Evolutionary conservation across 2,797 vertebrate genomes (phyloP).

Genomic region (Fringilla coelebs): DNA sequence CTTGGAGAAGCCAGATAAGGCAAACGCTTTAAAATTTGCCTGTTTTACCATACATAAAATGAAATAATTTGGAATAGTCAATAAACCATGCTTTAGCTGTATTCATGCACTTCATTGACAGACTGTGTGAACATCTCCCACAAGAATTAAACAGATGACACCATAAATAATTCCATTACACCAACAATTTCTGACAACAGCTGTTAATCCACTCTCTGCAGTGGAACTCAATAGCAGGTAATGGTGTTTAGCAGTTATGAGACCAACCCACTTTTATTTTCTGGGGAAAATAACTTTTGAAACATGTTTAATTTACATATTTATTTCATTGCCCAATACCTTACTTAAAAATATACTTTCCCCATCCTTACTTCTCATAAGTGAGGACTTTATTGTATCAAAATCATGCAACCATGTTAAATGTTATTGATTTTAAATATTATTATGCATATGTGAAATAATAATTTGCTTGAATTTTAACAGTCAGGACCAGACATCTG

Average conservation of each 20-base stretch:
- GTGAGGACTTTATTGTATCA: neutral
- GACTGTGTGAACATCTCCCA: conserved; percentile 50
- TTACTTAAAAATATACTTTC: neutral
- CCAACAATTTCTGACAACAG: conserved; percentile 59
- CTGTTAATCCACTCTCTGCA: conserved; percentile 2
- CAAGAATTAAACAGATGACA: conserved; percentile 58
- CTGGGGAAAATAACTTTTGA: neutral
- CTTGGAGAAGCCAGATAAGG: neutral
- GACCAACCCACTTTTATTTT: neutral
- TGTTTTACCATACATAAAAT: neutral
- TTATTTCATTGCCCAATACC: neutral
- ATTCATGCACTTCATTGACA: conserved; percentile 43
- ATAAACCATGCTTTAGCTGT: conserved; percentile 21
- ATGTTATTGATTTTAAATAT: neutral
- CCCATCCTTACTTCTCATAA: neutral
- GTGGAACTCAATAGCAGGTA: conserved; percentile 20
- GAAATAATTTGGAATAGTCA: conserved; percentile 19
- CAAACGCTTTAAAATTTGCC: neutral
- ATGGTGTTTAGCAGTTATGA: neutral
- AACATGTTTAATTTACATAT: neutral
- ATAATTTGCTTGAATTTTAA: neutral
- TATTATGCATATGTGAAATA: neutral
- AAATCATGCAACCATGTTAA: neutral
- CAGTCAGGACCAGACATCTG: neutral
- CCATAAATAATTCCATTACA: conserved; percentile 64